Conservation (phyloP, 2,888 invertebrate species). For the Chydorus sphaericus region DNA sequence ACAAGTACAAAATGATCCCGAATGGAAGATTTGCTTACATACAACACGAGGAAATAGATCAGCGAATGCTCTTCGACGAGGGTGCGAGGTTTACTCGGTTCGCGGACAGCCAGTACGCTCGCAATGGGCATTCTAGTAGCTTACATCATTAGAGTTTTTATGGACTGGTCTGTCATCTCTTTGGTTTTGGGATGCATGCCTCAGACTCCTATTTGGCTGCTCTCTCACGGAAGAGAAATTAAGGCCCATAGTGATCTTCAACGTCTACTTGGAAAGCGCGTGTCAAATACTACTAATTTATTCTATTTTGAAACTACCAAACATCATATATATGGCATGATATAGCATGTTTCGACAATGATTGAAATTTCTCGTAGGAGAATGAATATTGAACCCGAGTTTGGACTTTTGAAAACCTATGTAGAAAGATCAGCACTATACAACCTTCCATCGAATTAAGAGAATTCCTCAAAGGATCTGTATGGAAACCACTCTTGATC, state of each 20-base stretch:
- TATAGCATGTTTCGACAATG: too few relatives aligned
- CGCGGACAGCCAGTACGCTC: constrained; percentile 15
- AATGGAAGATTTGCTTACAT: too few relatives aligned
- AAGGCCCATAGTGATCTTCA: constrained; percentile 60
- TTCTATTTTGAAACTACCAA: too few relatives aligned
- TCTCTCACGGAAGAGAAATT: constrained; percentile 57
- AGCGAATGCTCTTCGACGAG: constrained; percentile 16
- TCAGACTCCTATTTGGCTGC: constrained; percentile 84
- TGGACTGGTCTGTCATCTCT: constrained; percentile 68
- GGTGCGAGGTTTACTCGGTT: constrained; percentile 17
- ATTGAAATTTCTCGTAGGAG: too few relatives aligned
- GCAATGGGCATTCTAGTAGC: constrained; percentile 49
- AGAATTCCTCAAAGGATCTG: background rate
- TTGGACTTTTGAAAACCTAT: constrained; percentile 46
- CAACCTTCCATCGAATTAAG: too few relatives aligned
- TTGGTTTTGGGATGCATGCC: constrained; percentile 67
- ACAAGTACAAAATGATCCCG: too few relatives aligned
- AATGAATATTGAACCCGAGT: constrained; percentile 59
- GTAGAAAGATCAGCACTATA: constrained; percentile 32
- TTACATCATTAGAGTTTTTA: constrained; percentile 59
- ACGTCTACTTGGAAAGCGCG: constrained; percentile 58
- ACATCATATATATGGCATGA: too few relatives aligned
- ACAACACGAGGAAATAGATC: constrained; percentile 14
- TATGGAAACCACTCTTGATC: background rate
- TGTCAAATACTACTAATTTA: too few relatives aligned